These are phyloP conservation scores for Hemicentrotus pulcherrimus DNA, from an alignment of 35 echinoderm and acorn worm species.

Conservation along the genomic window DNA sequence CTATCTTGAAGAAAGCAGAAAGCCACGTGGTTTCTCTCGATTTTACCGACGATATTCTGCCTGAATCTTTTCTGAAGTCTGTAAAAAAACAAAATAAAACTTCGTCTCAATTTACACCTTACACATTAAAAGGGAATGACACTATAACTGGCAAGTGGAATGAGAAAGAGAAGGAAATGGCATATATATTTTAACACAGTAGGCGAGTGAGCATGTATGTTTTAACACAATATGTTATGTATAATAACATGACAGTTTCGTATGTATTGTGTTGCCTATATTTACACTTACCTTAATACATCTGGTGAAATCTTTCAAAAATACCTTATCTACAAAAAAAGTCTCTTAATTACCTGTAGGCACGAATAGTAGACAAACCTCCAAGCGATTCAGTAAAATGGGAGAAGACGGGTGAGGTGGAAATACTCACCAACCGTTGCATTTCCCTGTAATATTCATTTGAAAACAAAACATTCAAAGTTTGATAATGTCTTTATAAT, in stretches of 20 bases:
- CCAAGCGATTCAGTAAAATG: constrained; percentile 72
- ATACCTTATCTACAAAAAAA: no score
- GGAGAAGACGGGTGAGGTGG: constrained; percentile 70
- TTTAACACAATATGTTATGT: not conserved
- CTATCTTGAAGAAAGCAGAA: constrained; percentile 74
- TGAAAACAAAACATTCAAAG: no score
- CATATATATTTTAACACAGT: not conserved
- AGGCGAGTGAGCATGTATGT: not conserved
- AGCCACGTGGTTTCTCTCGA: constrained; percentile 64
- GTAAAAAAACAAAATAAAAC: not conserved
- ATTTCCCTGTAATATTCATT: constrained; percentile 58
- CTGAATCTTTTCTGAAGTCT: constrained; percentile 56
- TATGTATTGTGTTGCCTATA: no score
- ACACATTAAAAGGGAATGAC: not conserved
- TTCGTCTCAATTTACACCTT: no score
- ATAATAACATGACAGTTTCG: no score
- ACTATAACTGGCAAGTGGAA: not conserved
- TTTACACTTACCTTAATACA: no score
- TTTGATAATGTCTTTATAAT: no score
- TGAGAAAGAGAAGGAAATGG: not conserved
- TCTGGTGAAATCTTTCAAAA: no score
- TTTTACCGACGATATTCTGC: constrained; percentile 55
- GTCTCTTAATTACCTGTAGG: constrained; percentile 61
- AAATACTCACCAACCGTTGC: constrained; percentile 62
- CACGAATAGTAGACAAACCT: constrained; percentile 72